Conservation (phyloP, 2,888 invertebrate species). For the Xylota segnis region DNA sequence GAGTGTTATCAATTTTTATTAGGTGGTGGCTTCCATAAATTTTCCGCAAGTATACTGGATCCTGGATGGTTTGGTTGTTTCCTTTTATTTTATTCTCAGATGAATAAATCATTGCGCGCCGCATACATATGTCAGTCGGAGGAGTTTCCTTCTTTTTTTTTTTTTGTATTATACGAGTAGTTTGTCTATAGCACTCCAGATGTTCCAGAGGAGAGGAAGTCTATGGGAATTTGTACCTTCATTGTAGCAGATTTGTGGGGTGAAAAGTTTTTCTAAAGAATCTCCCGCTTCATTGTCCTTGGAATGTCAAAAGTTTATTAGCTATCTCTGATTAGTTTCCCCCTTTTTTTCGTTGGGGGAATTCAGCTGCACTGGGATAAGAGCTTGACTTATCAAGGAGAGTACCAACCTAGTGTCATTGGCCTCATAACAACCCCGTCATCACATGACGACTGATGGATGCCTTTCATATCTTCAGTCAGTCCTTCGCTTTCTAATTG, state of each 20-base stretch:
- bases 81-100: constrained; percentile 25
- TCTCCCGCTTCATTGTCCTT: neutral
- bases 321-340: neutral
- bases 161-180: constrained; percentile 11
- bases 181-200: constrained; percentile 8
- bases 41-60: constrained; percentile 42
- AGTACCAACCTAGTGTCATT: neutral
- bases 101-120: constrained; percentile 62
- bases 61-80: constrained; percentile 30
- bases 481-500: constrained; percentile 18
- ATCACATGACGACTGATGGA: neutral
- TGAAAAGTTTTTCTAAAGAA: neutral
- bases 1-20: constrained; percentile 76
- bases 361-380: neutral
- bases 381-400: neutral
- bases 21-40: constrained; percentile 71
- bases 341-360: neutral
- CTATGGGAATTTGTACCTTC: neutral
- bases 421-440: neutral
- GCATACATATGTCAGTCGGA: constrained; percentile 52
- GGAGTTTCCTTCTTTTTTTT: neutral
- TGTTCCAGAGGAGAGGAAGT: neutral
- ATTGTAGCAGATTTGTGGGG: neutral
- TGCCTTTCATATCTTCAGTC: constrained; percentile 1
- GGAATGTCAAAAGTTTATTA: neutral